Evolutionary conservation across 2,113 vertebrate species (phyloP).

Genomic region (Merops nubicus): DNA sequence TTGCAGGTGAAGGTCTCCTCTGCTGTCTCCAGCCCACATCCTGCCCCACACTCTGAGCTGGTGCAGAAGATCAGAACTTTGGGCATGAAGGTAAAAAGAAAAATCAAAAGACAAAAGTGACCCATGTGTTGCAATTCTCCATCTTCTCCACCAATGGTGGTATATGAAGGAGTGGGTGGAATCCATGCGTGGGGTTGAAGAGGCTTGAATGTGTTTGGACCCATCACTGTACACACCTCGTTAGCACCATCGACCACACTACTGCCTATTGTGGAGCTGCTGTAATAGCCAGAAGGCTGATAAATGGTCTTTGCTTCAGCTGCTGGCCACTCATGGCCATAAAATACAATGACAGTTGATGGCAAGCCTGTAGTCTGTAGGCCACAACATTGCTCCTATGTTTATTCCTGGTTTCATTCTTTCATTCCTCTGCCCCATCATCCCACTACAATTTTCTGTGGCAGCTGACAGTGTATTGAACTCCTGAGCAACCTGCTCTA

Average conservation of each 20-base stretch:
- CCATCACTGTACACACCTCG: not conserved
- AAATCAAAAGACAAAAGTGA: not conserved
- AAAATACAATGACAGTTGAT: not conserved
- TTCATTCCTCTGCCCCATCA: not conserved
- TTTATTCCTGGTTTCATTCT: not conserved
- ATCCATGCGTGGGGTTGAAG: not conserved
- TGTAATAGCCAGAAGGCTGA: not conserved
- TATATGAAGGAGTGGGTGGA: not conserved
- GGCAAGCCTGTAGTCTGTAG: not conserved
- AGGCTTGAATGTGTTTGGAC: not conserved
- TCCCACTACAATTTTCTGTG: not conserved
- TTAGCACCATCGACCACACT: not conserved
- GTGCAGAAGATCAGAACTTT: not conserved
- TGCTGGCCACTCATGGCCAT: not conserved
- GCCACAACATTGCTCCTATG: not conserved
- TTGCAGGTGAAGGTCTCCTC: not conserved
- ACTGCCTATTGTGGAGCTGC: not conserved
- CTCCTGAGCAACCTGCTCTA: not conserved
- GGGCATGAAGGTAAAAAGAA: not conserved
- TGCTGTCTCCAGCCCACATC: not conserved
- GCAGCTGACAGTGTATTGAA: not conserved
- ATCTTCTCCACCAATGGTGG: not conserved
- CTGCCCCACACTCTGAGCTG: not conserved
- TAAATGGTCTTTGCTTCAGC: not conserved
- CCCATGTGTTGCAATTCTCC: rapidly evolving